Percentiles rank a stretch among this genome's conserved stretches.
Conservation (phyloP, 2,113 vertebrate genomes). For the Phainopepla nitens region DNA sequence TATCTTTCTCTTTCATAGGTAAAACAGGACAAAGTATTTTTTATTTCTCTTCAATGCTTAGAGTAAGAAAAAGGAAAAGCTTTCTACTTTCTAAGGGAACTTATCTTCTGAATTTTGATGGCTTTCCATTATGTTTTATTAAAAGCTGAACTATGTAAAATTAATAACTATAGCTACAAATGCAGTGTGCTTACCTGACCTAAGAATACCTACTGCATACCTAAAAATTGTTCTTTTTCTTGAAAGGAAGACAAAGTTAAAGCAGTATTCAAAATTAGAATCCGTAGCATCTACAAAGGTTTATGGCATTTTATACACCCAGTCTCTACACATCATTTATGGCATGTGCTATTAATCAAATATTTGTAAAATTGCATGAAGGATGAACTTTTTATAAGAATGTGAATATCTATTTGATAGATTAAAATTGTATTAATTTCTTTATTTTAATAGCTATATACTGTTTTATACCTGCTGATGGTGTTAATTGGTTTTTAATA, state of each 20-base stretch:
- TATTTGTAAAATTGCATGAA: neutral
- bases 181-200: neutral
- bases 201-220: neutral
- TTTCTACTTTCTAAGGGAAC: neutral
- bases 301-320: neutral
- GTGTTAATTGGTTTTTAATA: neutral
- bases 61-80: neutral
- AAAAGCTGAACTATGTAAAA: neutral
- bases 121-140: neutral
- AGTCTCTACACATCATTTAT: neutral
- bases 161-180: neutral
- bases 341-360: neutral
- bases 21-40: neutral
- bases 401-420: neutral
- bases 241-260: neutral
- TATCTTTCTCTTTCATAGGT: neutral
- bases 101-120: neutral
- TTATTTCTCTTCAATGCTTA: neutral
- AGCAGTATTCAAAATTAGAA: neutral
- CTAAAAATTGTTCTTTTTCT: neutral
- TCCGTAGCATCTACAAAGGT: rapidly evolving
- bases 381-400: neutral
- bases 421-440: neutral
- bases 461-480: neutral
- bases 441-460: neutral